Percentiles rank a stretch among this genome's conserved stretches.
phyloP scores from a whole-genome alignment of 2,113 vertebrate genomes.

The Zosterops pallidus region DNA sequence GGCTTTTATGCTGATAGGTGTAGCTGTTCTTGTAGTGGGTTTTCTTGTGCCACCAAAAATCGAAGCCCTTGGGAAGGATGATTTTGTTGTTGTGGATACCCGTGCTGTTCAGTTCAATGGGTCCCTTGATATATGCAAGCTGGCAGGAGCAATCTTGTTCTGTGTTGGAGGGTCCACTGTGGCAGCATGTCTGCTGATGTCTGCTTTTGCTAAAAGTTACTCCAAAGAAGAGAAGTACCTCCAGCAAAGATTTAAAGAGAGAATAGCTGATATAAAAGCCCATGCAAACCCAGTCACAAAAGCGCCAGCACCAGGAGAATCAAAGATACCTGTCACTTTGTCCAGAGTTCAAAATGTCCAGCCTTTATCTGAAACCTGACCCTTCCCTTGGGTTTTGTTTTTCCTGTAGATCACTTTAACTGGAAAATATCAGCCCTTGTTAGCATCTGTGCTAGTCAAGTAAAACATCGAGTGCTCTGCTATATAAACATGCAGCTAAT shows the following conservation, averaged over 20 bases:
- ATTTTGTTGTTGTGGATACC: conserved; percentile 87
- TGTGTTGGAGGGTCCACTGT: conserved; percentile 88
- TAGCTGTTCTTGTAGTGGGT: conserved; percentile 88
- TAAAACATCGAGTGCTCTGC: neutral
- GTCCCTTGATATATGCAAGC: conserved; percentile 90
- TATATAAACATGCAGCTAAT: neutral
- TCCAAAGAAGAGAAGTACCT: conserved; percentile 91
- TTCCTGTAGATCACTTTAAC: conserved; percentile 13
- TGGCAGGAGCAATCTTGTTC: conserved; percentile 91
- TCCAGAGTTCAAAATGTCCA: conserved; percentile 95
- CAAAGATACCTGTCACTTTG: conserved; percentile 92
- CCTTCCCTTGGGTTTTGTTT: conserved; percentile 11
- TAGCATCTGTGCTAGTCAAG: conserved; percentile 3
- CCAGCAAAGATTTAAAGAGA: conserved; percentile 93
- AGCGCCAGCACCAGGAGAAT: conserved; percentile 86
- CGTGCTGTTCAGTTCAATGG: conserved; percentile 88
- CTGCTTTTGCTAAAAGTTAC: conserved; percentile 87
- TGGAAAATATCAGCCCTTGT: conserved; percentile 68
- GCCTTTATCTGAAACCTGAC: conserved; percentile 86
- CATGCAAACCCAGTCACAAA: conserved; percentile 85
- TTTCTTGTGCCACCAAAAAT: conserved; percentile 89
- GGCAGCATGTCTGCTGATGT: conserved; percentile 89
- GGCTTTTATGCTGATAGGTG: conserved; percentile 86
- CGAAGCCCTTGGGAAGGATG: conserved; percentile 91
- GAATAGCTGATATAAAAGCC: conserved; percentile 86